Base-by-base conservation (phyloP, 2,888 invertebrate species). In the Dasysyrphus albostriatus region DNA sequence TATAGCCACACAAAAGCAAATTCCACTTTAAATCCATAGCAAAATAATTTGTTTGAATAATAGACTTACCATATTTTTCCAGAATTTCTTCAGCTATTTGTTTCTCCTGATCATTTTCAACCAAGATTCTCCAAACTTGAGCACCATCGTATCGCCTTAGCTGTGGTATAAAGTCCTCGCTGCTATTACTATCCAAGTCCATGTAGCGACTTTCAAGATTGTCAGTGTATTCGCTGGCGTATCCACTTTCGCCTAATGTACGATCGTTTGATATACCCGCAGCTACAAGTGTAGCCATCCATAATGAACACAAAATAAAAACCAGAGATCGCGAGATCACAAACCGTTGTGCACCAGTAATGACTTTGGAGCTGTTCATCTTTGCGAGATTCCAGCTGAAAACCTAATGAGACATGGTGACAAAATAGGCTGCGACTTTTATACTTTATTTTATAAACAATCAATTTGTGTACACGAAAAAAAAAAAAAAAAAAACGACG, bases 101-200 rank as follows among this genome's bases (percentile, higher is more conserved):
- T 90, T 93, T 93, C 88, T 94, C 94, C 90, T 92, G 94, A 88
- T 94, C 93, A 47, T 93, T 93, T 63, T 93, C 93, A 14, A 94
- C 93, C 7, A 91, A 92, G 54, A 96, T 95, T 90, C 96, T 94
- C 96, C 96, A 96, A 16, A 97, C 92, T 92, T 97, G 97, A 19
- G 96, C 95, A 3, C 97, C 97, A 65, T 95, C 94, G 91, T 97
- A 97, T 69, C 95, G 94, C 56, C 96, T 93, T 75, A 91, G 88
- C 73, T 90, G 88, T 3, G 92, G 89, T 77, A 77, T 92, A 74
- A 89, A 90, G n/a, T 69, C 74, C 59, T 88, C 72, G 44, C 12
- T 63, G 16, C 90, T 77, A 51, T 91, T 90, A 54, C 79, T 90
- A 88, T 49, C 89, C 72, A 90, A 44, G 58, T 91, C 54, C 7